Percentiles rank a stretch among this genome's conserved stretches.
Conservation (phyloP, 2,113 vertebrate genomes). For the Synchiropus splendidus region DNA sequence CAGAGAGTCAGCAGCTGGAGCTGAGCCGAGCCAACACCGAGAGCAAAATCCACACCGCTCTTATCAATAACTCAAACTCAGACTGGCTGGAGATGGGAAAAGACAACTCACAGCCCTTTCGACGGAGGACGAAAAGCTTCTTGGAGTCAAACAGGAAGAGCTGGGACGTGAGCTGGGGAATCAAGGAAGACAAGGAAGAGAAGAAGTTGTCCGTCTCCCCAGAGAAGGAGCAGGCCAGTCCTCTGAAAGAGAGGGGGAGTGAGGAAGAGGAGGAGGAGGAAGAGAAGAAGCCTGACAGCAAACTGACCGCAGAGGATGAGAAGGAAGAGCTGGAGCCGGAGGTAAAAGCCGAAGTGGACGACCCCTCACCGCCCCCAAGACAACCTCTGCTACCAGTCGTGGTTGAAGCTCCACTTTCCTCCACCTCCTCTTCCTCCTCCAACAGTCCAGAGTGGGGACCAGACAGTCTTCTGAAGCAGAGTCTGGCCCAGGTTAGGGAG, state of each 20-base stretch:
- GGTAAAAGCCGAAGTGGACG: slow-evolving; percentile 34
- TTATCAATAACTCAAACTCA: slow-evolving; percentile 61
- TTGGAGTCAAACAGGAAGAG: slow-evolving; percentile 83
- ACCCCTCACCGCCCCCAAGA: slow-evolving; percentile 30
- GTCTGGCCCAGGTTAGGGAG: slow-evolving; percentile 39
- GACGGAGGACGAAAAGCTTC: slow-evolving; percentile 89
- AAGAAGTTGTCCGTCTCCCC: slow-evolving; percentile 40
- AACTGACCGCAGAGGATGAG: slow-evolving; percentile 38
- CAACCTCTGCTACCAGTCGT: slow-evolving; percentile 55
- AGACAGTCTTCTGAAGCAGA: slow-evolving; percentile 44
- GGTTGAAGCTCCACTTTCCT: slow-evolving; percentile 58
- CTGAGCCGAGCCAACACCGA: slow-evolving; percentile 73
- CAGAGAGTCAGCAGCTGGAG: slow-evolving; percentile 85
- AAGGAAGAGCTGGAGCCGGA: slow-evolving; percentile 32
- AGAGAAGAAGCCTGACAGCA: slow-evolving; percentile 63
- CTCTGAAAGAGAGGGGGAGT: slow-evolving; percentile 52
- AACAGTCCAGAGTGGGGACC: slow-evolving; percentile 46
- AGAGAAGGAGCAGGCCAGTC: slow-evolving; percentile 54
- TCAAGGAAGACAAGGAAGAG: slow-evolving; percentile 50
- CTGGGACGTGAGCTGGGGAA: slow-evolving; percentile 60
- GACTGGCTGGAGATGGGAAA: slow-evolving; percentile 81
- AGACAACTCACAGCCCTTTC: slow-evolving; percentile 67
- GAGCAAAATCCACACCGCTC: slow-evolving; percentile 52
- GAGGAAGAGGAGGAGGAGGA: slow-evolving; percentile 56
- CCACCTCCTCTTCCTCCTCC: slow-evolving; percentile 48